phyloP scores from a whole-genome alignment of 1,140 invertebrate genomes.

The roundworm (Caenorhabditis elegans) region WBcel235 BX284605.5:11023001-11023500 shows the following conservation, averaged over 20 bases:
- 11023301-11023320: slow-evolving; percentile 1
- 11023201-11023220: not conserved
- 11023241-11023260: not conserved
- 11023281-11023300: not conserved
- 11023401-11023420: not conserved
- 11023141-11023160: not conserved
- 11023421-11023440: slow-evolving; percentile 9
- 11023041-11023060: slow-evolving; percentile 1
- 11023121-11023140: not conserved
- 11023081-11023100: not conserved
- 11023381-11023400: slow-evolving; percentile 20
- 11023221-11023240: too few relatives aligned
- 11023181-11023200: slow-evolving; percentile 10
- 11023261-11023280: not conserved
- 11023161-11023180: slow-evolving; percentile 12
- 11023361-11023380: slow-evolving; percentile 20
- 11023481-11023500: not conserved
- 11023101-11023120: not conserved
- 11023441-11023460: not conserved
- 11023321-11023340: not conserved
- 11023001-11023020: slow-evolving; percentile 5
- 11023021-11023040: not conserved
- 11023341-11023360: not conserved
- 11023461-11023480: not conserved
- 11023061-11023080: not conserved